phyloP scores from a whole-genome alignment of 2,888 invertebrate species.

The Apodemia zela region DNA sequence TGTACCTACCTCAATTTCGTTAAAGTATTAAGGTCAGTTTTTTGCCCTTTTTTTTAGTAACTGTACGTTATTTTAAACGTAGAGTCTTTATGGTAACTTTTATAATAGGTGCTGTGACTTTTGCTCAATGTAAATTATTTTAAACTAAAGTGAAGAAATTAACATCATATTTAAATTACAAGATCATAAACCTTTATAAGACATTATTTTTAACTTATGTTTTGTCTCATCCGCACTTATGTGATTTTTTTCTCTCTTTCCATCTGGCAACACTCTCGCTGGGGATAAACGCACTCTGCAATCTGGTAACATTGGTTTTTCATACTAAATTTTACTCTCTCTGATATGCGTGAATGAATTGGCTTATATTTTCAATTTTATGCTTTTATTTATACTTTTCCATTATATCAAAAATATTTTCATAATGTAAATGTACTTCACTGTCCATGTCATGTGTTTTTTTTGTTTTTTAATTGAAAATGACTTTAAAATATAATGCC shows the following conservation, averaged over 20 bases:
- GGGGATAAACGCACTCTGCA: conserved; percentile 77
- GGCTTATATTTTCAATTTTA: conserved; percentile 13
- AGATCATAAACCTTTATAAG: neutral
- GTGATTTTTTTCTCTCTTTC: conserved; percentile 68
- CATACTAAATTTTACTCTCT: conserved; percentile 54
- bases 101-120: too few relatives aligned
- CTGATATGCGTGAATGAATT: conserved; percentile 25
- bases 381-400: conserved; percentile 3
- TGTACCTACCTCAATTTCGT: too few relatives aligned
- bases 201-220: conserved; percentile 26
- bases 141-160: too few relatives aligned
- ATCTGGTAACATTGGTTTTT: conserved; percentile 76
- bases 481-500: too few relatives aligned
- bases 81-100: too few relatives aligned
- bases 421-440: neutral
- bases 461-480: too few relatives aligned
- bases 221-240: conserved; percentile 53
- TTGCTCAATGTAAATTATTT: too few relatives aligned
- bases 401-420: neutral
- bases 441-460: too few relatives aligned
- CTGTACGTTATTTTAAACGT: too few relatives aligned
- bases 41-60: too few relatives aligned
- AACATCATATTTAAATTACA: neutral
- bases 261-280: conserved; percentile 76
- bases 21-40: too few relatives aligned